Evolutionary conservation across 2,888 invertebrate genomes (phyloP).

Genomic region (Plagodis pulveraria): DNA sequence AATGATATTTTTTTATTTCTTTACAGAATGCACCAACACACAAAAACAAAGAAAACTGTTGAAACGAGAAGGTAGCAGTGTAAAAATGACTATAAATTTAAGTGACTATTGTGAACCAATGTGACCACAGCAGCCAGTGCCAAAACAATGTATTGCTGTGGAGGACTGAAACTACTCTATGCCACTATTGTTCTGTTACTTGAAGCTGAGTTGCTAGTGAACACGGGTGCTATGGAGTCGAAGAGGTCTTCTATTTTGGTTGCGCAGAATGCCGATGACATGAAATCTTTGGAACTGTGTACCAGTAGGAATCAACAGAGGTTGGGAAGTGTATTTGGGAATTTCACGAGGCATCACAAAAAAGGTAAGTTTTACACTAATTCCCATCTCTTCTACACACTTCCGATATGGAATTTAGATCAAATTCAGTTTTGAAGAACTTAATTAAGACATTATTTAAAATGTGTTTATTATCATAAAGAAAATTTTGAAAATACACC

Average conservation of each 20-base stretch:
- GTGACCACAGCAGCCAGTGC: conserved; percentile 71
- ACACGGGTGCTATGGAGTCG: conserved; percentile 77
- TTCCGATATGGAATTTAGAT: no score
- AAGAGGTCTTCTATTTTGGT: conserved; percentile 74
- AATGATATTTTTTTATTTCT: conserved; percentile 40
- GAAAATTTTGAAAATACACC: no score
- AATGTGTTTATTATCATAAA: no score
- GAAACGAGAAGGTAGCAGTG: conserved; percentile 58
- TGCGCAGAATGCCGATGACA: conserved; percentile 71
- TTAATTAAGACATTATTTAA: no score
- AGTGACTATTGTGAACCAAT: conserved; percentile 66
- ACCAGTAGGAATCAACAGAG: conserved; percentile 75
- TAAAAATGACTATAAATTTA: conserved; percentile 80
- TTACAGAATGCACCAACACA: conserved; percentile 60
- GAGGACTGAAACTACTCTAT: conserved; percentile 79
- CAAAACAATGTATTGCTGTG: conserved; percentile 83
- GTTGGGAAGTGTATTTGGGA: conserved; percentile 77
- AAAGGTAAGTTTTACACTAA: conserved; percentile 58
- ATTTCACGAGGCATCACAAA: conserved; percentile 79
- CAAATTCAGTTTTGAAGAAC: no score
- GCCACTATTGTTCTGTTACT: conserved; percentile 74
- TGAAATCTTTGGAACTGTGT: conserved; percentile 74
- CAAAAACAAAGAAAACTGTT: conserved; percentile 21
- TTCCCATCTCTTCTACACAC: no score
- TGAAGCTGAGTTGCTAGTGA: conserved; percentile 73